Conservation (phyloP, 2,888 invertebrate species). For the Temnothorax unifasciatus region DNA sequence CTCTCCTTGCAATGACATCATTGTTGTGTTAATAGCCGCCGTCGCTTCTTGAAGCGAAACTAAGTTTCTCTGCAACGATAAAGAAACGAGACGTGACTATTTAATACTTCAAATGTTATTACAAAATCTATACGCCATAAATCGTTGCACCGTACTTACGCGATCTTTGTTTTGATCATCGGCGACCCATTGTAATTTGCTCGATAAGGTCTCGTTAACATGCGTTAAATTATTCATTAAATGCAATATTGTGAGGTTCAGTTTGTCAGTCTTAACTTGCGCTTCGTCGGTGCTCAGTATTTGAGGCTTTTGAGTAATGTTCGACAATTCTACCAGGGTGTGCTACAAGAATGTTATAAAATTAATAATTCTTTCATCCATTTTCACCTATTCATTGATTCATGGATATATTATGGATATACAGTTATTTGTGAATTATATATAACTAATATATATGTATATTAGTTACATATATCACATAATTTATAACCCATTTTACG, state of each 20-base stretch:
- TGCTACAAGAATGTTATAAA: constrained; percentile 21
- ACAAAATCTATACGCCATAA: background rate
- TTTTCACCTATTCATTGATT: too few relatives aligned
- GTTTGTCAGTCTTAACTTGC: constrained; percentile 83
- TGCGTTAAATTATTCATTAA: constrained; percentile 84
- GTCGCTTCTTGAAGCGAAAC: constrained; percentile 84
- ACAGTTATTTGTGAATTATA: too few relatives aligned
- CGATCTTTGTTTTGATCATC: constrained; percentile 86
- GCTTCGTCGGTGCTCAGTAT: constrained; percentile 81
- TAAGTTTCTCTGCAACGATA: constrained; percentile 82
- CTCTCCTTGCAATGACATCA: constrained; percentile 85
- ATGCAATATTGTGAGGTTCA: constrained; percentile 82
- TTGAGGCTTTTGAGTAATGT: constrained; percentile 80
- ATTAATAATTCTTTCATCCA: too few relatives aligned
- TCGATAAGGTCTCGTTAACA: constrained; percentile 85
- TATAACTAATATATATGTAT: too few relatives aligned
- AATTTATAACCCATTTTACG: too few relatives aligned
- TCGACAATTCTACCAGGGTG: constrained; percentile 80
- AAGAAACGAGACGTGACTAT: constrained; percentile 25
- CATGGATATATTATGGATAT: too few relatives aligned
- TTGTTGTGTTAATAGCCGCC: constrained; percentile 84
- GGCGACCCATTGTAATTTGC: constrained; percentile 84
- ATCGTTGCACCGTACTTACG: constrained; percentile 78
- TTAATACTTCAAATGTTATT: constrained; percentile 4
- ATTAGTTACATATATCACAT: too few relatives aligned